These are phyloP conservation scores for Euglossa dilemma DNA, from an alignment of 1,140 invertebrate genomes.

Conservation along the genomic window DNA sequence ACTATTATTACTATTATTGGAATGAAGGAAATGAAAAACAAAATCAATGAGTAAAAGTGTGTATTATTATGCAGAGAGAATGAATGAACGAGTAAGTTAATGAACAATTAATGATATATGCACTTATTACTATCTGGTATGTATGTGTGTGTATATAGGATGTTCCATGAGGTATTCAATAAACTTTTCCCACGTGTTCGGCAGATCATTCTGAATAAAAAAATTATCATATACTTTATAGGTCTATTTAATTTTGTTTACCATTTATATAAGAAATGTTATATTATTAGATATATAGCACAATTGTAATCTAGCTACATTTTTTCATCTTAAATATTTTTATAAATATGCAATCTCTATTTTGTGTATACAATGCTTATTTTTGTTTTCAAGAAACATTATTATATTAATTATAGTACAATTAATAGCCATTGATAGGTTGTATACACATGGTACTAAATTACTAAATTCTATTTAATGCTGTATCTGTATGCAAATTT, in stretches of 20 bases:
- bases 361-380: not conserved
- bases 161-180: constrained; percentile 7
- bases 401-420: not conserved
- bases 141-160: constrained; percentile 65
- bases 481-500: not conserved
- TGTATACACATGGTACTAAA: not conserved
- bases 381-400: not conserved
- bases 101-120: constrained; percentile 76
- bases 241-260: constrained; percentile 8
- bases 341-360: not conserved
- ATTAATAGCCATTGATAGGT: not conserved
- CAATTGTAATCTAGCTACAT: not conserved
- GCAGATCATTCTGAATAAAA: constrained; percentile 27
- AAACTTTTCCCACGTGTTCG: constrained; percentile 17
- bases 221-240: constrained; percentile 18
- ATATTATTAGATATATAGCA: not conserved
- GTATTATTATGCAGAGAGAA: constrained; percentile 64
- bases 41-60: constrained; percentile 63
- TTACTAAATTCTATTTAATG: not conserved
- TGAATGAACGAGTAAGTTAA: constrained; percentile 71
- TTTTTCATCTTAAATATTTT: not conserved
- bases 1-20: constrained; percentile 40
- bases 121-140: constrained; percentile 74
- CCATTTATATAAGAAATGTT: not conserved
- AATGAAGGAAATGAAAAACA: constrained; percentile 32